Evolutionary conservation across 2,113 vertebrate species (phyloP), one percentile per base, ranked within the genome.

Genomic region (Charina bottae): DNA sequence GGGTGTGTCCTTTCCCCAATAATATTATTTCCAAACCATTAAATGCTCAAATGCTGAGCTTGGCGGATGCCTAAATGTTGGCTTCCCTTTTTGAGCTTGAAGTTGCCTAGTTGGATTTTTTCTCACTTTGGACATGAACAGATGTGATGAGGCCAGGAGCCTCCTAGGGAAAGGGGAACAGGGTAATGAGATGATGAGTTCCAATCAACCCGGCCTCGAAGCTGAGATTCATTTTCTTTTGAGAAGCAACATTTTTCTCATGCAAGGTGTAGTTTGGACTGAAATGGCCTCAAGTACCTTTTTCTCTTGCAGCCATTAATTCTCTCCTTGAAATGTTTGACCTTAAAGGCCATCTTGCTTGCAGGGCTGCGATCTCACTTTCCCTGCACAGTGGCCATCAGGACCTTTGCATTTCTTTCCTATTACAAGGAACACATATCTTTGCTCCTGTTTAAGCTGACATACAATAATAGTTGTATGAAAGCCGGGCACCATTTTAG

Each of bases 321-420:
- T 85, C 26, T 64, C 58, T 68, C 78, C 87, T 64, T 58, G 84
- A 91, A 85, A 83, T 49, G 12, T 53, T 87, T 91, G 90, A 91
- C 90, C 64, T 87, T 17, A 91, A 91, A 91, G 89, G 83, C 83
- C 90, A n/a, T 19, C 87, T 91, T 72, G 72, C 49, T 87, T 85
- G 85, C 42, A 60, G 85, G 37, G n/a, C 54, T 87, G 23, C 8
- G 19, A 87, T 68, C 92, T 46, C 4, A 28, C 46, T 26, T 42
- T 86, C 49, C 1, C 83, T 59, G 33, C 3, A 5, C 33, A 85
- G 58, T 90, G 72, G 90, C 93, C 28, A 83, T 90, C 94, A 92
- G 94, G 24, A 8, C 4, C 90, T 93, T 94, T 19, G 59, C 23
- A 89, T 58, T 91, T 94, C 93, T 93, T 95, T 59, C 64, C 55